Base-by-base conservation (phyloP, 2,113 vertebrate species). In the Excalfactoria chinensis region DNA sequence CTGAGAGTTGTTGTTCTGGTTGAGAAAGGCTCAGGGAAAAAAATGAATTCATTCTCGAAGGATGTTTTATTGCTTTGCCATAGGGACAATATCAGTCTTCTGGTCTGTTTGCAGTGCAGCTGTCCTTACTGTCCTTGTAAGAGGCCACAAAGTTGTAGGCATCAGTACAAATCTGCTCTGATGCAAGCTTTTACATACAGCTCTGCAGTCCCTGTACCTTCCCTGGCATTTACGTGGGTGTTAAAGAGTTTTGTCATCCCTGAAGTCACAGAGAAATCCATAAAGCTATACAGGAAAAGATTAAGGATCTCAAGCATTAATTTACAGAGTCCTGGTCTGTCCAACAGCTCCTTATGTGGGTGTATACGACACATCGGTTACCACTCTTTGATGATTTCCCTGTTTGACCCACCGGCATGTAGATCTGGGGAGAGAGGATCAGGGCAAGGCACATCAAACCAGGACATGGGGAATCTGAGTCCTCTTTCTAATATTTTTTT, bases 391-490 rank as follows among this genome's bases (percentile, higher is more conserved):
- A 10, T 82, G 15, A 7, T 77, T 37, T 66, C 86, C 28, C 41
- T 46, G 5, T 77, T 55, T 16, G 77, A n/a, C 8, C 8, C 7
- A 9, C 6, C 1, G 18, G 1, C 1, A 23, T 81, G 43, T 49
- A 41, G 69, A 73, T 32, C 7, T 18, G 32, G 2, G 8, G 9
- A 70, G 17, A 14, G 28, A 8, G 34, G 46, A 77, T 7, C 12
- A 37, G 46, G 17, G 9, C 6, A 63, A 67, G 32, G 28, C 13
- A 30, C 19, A n/a, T 35, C 37, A 26, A 72, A 32, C 8, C 49
- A 53, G 28, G 40, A 66, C 43, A 59, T 0, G 0, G 23, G 4
- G 13, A 16, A 9, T 10, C 66, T 16, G 23, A 40, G 6, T 35
- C 2, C 14, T 76, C 4, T 28, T 58, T 89, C 63, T 66, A 55